Base-by-base conservation (phyloP, 2,113 vertebrate species). In the Hypanus sabinus region DNA sequence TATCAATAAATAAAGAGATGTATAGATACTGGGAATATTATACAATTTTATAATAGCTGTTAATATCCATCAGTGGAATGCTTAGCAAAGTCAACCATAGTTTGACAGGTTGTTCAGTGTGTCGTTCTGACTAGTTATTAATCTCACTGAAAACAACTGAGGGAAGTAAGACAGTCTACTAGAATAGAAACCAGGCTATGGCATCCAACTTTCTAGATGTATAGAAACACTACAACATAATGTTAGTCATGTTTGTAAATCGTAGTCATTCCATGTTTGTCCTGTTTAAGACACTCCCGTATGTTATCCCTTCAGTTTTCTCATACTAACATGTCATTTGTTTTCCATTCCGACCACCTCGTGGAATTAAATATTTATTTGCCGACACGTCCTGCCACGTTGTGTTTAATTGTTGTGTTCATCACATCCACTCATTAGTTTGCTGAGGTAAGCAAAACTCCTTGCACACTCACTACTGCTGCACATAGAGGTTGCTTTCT, bases 321-420 rank as follows among this genome's bases (percentile, higher is more conserved):
- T 93, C 91, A 93, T 93, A 75, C 68, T 93, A 93, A 93, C 70
- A 55, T 93, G 91, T 93, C 91, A 38, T 93, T 93, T 93, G 91
- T 93, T 93, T 93, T 93, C 91, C 68, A 73, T 93, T 93, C 91
- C 36, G 91, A 68, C 71, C 91, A 93, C 36, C 91, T 93, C 91
- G 12, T 93, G 91, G 91, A 93, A 93, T 93, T 93, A 93, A 93
- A 71, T 93, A 70, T 93, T 93, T 93, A 30, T 93, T 93, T 93
- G 91, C 91, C 70, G 91, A 93, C 36, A 73, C 20, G 14, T 55
- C 91, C 91, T 93, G 91, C 91, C 55, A 24, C 91, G 91, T 93
- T 93, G 91, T 93, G 91, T 93, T 93, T 93, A 93, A 93, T 93
- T 93, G 91, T 93, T 93, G 90, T 93, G 91, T 93, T 93, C 91